phyloP scores from a whole-genome alignment of 1,140 invertebrate genomes.

The Propsilocerus akamusi region DNA sequence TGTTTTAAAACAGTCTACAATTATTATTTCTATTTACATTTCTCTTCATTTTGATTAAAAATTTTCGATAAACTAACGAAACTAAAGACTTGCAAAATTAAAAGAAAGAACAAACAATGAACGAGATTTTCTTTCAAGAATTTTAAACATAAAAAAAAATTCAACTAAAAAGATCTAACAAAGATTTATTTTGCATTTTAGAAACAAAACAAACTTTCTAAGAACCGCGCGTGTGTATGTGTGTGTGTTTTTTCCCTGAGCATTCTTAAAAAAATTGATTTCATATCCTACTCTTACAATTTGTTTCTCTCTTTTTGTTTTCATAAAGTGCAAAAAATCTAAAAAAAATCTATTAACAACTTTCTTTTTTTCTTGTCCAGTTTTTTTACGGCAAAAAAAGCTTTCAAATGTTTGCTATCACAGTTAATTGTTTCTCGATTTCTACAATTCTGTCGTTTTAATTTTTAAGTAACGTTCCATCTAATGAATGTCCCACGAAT shows the following conservation, averaged over 20 bases:
- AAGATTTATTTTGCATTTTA: too few relatives aligned
- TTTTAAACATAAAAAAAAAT: too few relatives aligned
- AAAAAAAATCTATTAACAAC: background rate
- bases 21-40: too few relatives aligned
- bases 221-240: background rate
- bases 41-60: too few relatives aligned
- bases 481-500: background rate
- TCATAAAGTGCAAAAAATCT: too few relatives aligned
- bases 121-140: too few relatives aligned
- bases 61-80: too few relatives aligned
- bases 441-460: background rate
- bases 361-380: background rate
- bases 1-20: too few relatives aligned
- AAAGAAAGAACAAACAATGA: too few relatives aligned
- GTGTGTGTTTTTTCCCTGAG: background rate
- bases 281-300: background rate
- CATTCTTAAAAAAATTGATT: background rate
- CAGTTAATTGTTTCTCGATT: background rate
- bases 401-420: conserved; percentile 1
- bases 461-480: background rate
- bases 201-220: background rate
- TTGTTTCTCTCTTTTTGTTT: too few relatives aligned
- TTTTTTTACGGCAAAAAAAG: background rate
- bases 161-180: too few relatives aligned
- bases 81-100: too few relatives aligned